Evolutionary conservation across 64 coral and sea anemone genomes (phyloP), one percentile per base, ranked within the genome.

Genomic region (Cladopsammia gracilis): DNA sequence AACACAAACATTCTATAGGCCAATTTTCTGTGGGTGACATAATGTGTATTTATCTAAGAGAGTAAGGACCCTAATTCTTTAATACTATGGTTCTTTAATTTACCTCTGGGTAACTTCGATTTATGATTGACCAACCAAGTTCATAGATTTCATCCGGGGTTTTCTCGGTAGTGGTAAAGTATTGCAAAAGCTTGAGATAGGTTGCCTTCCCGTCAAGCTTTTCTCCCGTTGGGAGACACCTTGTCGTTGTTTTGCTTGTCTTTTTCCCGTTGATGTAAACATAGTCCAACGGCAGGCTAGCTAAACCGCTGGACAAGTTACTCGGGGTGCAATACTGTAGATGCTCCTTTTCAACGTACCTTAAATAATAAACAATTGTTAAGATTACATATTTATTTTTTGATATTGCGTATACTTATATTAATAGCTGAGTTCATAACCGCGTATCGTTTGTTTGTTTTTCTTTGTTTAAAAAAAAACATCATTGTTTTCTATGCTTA

Each of bases 91-190:
- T 1, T 34, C 34, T 34, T 34, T 34, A 34, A 34, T 34, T 57
- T 83, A 89, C 85, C 92, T 75, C 54, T 4, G 78, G 75, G 25
- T 94, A 94, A 2, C 50, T 24, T 76, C 62, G 77, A 70, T 76
- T 57, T 3, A 94, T 71, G 19, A 83, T 73, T 7, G 78, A 68
- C 24, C 88, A 74, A 12, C 95, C 95, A 45, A 96, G 70, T 12
- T 70, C 23, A 12, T 93, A 69, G 48, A 92, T 93, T 68, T 96
- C 77, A 57, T 74, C 34, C 9, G 95, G 77, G n/a, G 95, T 73
- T 18, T 85, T 96, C 24, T 92, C 72, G 25, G 68, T 89, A 3
- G 91, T 90, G n/a, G 87, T 96, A 62, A 93, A 96, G 72, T 87
- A 96, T 50, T 74, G 74, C 16, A 96, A 34, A 76, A 96, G 73